Base-by-base conservation (phyloP, 2,113 vertebrate species). In the Chunga burmeisteri region DNA sequence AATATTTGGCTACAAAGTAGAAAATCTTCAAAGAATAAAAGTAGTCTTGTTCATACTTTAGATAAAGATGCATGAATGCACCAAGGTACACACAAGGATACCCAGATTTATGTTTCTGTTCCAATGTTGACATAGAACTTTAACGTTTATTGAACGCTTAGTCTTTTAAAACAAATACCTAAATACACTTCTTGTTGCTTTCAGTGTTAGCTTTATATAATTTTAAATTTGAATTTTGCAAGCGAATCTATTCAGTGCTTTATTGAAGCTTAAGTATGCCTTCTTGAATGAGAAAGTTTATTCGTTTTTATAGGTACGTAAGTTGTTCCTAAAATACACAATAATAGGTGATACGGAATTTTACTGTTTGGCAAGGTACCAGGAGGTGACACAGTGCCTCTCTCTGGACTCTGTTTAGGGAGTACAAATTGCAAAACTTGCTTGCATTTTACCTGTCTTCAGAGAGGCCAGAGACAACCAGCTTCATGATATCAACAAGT, bases 41-140 rank as follows among this genome's bases (percentile, higher is more conserved):
- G 22, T 3, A 55, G 1, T 11, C 7, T 27, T n/a, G n/a, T 36
- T 78, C 0, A 0, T 62, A 56, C 30, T 81, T 74, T 18, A 52
- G 7, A 4, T 52, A 34, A 72, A 71, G 34, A n/a, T 12, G 32
- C 4, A 12, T 9, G n/a, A 79, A 71, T 40, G 3, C 18, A 46
- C 11, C 11, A 38, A 53, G 13, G 13, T 72, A 21, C 16, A 47
- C 4, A 32, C 34, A 66, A 44, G 21, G 6, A 75, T 75, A 32
- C 6, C 6, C 5, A 52, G 52, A 59, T 82, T 66, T 70, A 36
- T 3, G 4, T n/a, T 80, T 90, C 22, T 68, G 2, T 82, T 86
- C 23, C 40, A 65, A 73, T 21, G 30, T 6, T 15, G 2, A 56
- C 9, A 36, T 61, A 49, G 25, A 70, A 66, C 18, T 19, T 44